Evolutionary conservation across 2,797 vertebrate genomes (phyloP), one percentile per base, ranked within the genome.

Genomic region (Neomorphus geoffroyi): DNA sequence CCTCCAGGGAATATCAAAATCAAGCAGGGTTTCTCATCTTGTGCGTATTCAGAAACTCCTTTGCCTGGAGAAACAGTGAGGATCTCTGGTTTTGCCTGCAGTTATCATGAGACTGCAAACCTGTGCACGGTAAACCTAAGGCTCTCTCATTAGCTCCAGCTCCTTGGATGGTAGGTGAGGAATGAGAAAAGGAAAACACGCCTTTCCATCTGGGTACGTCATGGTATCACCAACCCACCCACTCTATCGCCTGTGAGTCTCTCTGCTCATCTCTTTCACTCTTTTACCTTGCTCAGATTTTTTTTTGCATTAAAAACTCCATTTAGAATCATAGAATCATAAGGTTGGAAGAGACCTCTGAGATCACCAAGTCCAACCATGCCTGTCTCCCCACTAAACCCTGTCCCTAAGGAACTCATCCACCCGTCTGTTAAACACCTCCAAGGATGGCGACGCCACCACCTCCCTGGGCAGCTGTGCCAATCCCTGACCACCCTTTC

Each of bases 1-100:
- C 79, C 80, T 78, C 91, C 46, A 33, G 23, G 50, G 87, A 92
- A 54, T 7, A 91, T 84, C 91, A 92, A 91, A 95, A 60, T 22
- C 1, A 2, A 32, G 35, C 71, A 41, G 74, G 46, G 28, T 15
- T 75, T 39, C 81, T 91, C 3, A 1, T 21, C 74, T 33, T 54
- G 17, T 70, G 27, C 3, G 22, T 39, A 43, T 33, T 90, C 33
- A 82, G 93, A 87, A 83, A 7, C 3, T 21, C 18, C 39, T 53
- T 32, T 1, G 19, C 39, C 23, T 65, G 61, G 32, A 51, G 33
- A 24, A 69, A 46, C 33, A 35, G 28, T 1, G 19, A n/a, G 58
- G 70, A 71, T 87, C n/a, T 33, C 27, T 37, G 28, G 28, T 21
- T 15, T 46, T 58, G 17, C 58, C 64, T 91, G 39, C 30, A 66